Base-by-base conservation (phyloP, 2,797 vertebrate genomes). In the Lindbergichthys nudifrons region DNA sequence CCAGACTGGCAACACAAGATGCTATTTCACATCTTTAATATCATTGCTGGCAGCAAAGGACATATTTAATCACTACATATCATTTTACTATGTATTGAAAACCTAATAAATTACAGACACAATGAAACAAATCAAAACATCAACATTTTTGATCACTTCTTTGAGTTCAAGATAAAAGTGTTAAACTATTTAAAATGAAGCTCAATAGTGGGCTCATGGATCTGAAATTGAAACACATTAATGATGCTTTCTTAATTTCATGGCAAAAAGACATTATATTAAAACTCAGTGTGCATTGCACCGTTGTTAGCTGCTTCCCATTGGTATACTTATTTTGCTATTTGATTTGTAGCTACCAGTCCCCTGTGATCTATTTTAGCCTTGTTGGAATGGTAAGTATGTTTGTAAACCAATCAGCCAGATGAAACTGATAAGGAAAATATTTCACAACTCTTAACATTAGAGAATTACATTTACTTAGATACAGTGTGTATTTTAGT, bases 291-390 rank as follows among this genome's bases (percentile, higher is more conserved):
- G 18, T 36, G 9, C 15, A 65, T 14, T 75, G 32, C 14, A 42
- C 4, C 16, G 3, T 23, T 32, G 0, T 58, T 32, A 52, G 26
- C 30, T 61, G n/a, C 42, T 56, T 67, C 36, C 23, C 7, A 51
- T 10, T 61, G 12, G 32, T 21, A 54, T 48, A 26, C 59, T 75
- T 65, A 74, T 65, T 68, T 61, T 58, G 42, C 46, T 41, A n/a
- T 77, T 68, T 77, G 46, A 78, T 77, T 45, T 73, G 42, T 46
- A 62, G 61, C 26, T 30, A 52, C 1, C 19, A 67, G 45, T 57
- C 42, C 26, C 41, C 52, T 36, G 4, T 67, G 50, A 73, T 75
- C 75, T 87, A 90, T 86, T 92, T 93, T 92, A 91, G 83, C 84
- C 60, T 50, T n/a, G 23, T 70, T 80, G 80, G 81, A 84, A 92